These are phyloP conservation scores for Metaphire vulgaris DNA, from an alignment of 1,140 invertebrate species.

Conservation along the genomic window DNA sequence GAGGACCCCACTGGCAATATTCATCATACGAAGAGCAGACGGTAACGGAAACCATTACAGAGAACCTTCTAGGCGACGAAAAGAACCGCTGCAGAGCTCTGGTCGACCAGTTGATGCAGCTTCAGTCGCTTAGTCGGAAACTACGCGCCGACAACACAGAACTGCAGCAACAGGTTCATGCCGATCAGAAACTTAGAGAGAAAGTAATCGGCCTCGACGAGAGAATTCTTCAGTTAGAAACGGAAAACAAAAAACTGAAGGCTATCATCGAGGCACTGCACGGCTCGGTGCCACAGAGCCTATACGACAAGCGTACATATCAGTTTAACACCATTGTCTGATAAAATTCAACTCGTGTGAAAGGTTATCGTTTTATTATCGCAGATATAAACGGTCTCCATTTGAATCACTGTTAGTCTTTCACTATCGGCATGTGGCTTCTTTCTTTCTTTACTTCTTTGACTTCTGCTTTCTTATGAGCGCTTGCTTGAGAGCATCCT, in stretches of 20 bases:
- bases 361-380: no score
- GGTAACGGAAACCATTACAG: background rate
- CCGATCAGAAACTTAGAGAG: background rate
- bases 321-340: background rate
- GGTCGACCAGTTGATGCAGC: background rate
- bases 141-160: background rate
- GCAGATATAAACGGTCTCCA: no score
- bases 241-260: background rate
- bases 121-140: background rate
- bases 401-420: no score
- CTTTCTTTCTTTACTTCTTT: background rate
- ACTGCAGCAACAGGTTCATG: background rate
- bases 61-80: background rate
- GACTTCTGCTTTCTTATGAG: background rate
- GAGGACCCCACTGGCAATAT: background rate
- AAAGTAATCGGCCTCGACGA: background rate
- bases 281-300: background rate
- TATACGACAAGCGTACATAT: background rate
- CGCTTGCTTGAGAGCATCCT: background rate
- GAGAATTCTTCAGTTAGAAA: background rate
- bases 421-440: no score
- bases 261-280: background rate
- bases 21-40: background rate
- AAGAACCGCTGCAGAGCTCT: background rate
- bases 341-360: no score